Percentiles rank a stretch among this genome's conserved stretches.
Conservation (phyloP, 1,140 invertebrate species). For the Hylaeus anthracinus region DNA sequence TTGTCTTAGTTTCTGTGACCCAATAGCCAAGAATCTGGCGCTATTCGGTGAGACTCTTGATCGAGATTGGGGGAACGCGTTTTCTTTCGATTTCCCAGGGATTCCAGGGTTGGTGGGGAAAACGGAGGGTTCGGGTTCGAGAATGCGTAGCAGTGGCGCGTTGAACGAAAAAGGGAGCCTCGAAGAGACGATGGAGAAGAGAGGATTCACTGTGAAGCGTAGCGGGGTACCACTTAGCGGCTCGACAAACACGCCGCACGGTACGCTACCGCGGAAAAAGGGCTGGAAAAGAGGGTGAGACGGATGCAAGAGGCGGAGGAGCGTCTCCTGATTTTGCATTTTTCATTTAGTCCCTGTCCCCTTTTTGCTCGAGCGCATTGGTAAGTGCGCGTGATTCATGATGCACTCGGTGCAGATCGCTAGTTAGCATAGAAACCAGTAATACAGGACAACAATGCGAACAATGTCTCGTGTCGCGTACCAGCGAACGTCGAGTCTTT, state of each 20-base stretch:
- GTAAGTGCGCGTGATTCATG: slow-evolving; percentile 4
- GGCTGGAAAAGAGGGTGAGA: slow-evolving; percentile 5
- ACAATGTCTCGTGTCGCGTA: not conserved
- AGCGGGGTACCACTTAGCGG: slow-evolving; percentile 34
- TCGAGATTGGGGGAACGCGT: too few species aligned
- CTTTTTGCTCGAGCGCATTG: slow-evolving; percentile 5
- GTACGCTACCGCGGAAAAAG: slow-evolving; percentile 34
- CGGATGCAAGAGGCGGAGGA: not conserved
- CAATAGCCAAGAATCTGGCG: too few species aligned
- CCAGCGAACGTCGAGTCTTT: not conserved
- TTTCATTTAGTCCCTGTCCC: slow-evolving; percentile 14
- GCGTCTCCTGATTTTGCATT: slow-evolving; percentile 40
- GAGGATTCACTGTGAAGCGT: slow-evolving; percentile 7
- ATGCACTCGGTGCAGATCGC: not conserved
- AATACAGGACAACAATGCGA: slow-evolving; percentile 2
- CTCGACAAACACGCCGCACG: slow-evolving; percentile 56
- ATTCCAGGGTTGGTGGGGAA: not conserved
- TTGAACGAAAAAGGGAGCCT: slow-evolving; percentile 1
- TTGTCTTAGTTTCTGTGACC: too few species aligned
- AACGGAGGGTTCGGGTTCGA: not conserved
- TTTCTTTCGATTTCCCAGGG: not conserved
- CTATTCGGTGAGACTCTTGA: too few species aligned
- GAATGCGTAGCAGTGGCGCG: slow-evolving; percentile 1
- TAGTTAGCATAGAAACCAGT: not conserved
- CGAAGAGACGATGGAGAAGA: not conserved